These are phyloP conservation scores for Trachemys scripta DNA, from an alignment of 2,113 vertebrate genomes.

Conservation along the genomic window DNA sequence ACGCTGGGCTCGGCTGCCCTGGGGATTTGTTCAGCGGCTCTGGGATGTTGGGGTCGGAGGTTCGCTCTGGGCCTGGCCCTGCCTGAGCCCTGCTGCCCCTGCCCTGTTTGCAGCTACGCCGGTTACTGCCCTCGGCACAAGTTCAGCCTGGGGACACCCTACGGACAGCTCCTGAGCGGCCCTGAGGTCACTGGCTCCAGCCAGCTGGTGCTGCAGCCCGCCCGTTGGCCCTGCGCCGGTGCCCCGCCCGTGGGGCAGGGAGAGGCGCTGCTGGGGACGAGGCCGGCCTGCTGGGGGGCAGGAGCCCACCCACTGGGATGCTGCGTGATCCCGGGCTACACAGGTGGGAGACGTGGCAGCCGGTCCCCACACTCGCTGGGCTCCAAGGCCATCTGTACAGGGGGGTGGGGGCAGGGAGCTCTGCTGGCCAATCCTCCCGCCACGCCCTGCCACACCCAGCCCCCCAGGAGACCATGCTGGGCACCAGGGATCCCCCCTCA, in stretches of 20 bases:
- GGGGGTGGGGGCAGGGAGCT: not conserved
- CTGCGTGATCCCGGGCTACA: conserved; percentile 83
- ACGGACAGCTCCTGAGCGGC: conserved; percentile 73
- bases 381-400: not conserved
- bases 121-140: conserved; percentile 85
- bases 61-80: too few species aligned
- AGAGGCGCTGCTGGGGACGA: not conserved
- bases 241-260: not conserved
- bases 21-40: too few species aligned
- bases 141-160: conserved; percentile 79
- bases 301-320: conserved; percentile 54
- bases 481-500: too few species aligned
- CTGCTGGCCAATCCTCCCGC: not conserved
- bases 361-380: not conserved
- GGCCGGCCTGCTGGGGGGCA: not conserved
- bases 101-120: conserved; percentile 70
- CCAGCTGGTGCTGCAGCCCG: conserved; percentile 71
- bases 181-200: conserved; percentile 64
- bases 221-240: not conserved
- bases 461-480: too few species aligned
- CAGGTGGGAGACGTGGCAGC: conserved; percentile 66
- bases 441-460: too few species aligned
- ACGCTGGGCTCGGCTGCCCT: too few species aligned
- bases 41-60: not conserved
- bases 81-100: not conserved